Evolutionary conservation across 1,140 invertebrate species (phyloP).

Genomic region (Orius insidiosus): DNA sequence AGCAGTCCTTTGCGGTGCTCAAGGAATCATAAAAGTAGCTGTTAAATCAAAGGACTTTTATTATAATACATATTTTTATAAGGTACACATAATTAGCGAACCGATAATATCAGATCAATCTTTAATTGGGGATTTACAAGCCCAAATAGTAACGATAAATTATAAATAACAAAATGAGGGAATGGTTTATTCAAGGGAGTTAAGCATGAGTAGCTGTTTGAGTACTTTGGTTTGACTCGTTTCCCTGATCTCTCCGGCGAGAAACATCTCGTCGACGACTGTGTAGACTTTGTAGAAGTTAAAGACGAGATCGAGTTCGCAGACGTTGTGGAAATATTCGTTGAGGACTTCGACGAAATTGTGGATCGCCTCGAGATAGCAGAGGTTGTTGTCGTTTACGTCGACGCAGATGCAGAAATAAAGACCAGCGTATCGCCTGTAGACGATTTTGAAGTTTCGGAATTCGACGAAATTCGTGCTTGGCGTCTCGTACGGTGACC

Average conservation of each 20-base stretch:
- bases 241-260: conserved; percentile 98
- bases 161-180: no score
- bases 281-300: conserved; percentile 94
- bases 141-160: no score
- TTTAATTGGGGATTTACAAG: no score
- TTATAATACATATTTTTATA: no score
- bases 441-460: conserved; percentile 99
- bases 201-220: conserved; percentile 93
- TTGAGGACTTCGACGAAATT: conserved; percentile 99
- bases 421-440: conserved; percentile 92
- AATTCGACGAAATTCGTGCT: conserved; percentile 99
- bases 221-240: conserved; percentile 99
- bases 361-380: conserved; percentile 97
- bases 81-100: no score
- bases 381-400: conserved; percentile 97
- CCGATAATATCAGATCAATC: no score
- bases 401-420: conserved; percentile 99
- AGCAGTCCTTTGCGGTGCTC: no score
- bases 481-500: conserved; percentile 97
- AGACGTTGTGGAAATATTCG: conserved; percentile 99
- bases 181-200: conserved; percentile 71
- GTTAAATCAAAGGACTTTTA: no score
- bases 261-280: conserved; percentile 99
- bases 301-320: conserved; percentile 97
- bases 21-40: no score